phyloP scores from a whole-genome alignment of 2,797 vertebrate species.

The Poeciliopsis gracilis region DNA sequence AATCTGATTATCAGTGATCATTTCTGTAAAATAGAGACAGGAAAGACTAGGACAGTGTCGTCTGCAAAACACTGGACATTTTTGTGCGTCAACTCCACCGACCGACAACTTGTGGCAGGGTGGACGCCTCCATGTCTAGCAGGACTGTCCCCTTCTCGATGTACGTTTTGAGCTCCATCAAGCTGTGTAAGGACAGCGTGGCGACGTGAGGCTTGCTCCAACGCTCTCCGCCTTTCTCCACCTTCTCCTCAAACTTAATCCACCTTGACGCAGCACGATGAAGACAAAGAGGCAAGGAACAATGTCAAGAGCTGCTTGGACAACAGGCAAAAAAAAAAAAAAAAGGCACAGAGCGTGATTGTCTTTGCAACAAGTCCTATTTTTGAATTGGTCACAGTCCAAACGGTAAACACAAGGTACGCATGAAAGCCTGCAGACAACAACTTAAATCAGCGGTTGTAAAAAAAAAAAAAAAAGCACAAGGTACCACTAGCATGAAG shows the following conservation, averaged over 20 bases:
- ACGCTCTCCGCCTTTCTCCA: conserved; percentile 94
- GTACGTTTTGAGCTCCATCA: conserved; percentile 92
- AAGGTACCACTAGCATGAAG: not conserved
- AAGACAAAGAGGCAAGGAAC: not conserved
- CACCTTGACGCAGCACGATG: conserved; percentile 77
- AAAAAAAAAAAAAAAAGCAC: conserved; percentile 27
- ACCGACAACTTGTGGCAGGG: conserved; percentile 95
- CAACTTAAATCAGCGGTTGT: conserved; percentile 30
- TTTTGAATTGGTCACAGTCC: conserved; percentile 46
- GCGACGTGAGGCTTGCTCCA: conserved; percentile 98
- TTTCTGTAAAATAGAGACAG: conserved; percentile 76
- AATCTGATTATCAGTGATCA: conserved; percentile 93
- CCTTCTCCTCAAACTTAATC: conserved; percentile 99
- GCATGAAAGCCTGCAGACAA: conserved; percentile 10
- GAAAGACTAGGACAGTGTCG: not conserved
- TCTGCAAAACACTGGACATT: not conserved
- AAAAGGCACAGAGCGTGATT: conserved; percentile 40
- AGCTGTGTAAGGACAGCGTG: conserved; percentile 85
- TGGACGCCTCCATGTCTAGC: conserved; percentile 90
- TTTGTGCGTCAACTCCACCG: conserved; percentile 45
- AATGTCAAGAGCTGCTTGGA: not conserved
- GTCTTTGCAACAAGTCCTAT: conserved; percentile 50
- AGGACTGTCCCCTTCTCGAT: conserved; percentile 94
- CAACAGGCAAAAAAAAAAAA: conserved; percentile 28
- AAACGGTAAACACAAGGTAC: conserved; percentile 18